Evolutionary conservation across 2,888 invertebrate genomes (phyloP).

Genomic region (Acronicta psi): DNA sequence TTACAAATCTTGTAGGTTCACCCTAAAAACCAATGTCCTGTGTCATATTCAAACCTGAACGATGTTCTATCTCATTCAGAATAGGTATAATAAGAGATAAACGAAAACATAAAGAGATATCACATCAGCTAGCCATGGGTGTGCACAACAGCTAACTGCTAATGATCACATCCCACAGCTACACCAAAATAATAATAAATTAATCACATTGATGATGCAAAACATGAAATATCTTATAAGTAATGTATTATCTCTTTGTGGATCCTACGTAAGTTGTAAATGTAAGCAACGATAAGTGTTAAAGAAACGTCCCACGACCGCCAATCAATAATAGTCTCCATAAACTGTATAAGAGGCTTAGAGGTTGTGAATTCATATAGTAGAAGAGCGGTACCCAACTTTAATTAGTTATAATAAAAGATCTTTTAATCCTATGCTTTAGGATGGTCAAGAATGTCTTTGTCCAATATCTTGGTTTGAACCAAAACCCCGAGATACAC

Average conservation of each 20-base stretch:
- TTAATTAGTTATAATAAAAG: too few species aligned
- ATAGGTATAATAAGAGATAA: too few species aligned
- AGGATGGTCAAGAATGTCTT: too few species aligned
- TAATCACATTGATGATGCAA: conserved; percentile 17
- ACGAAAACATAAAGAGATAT: too few species aligned
- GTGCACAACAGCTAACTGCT: conserved; percentile 16
- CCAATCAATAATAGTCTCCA: conserved; percentile 11
- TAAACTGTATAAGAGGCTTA: neutral
- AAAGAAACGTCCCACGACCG: conserved; percentile 32
- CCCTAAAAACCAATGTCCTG: too few species aligned
- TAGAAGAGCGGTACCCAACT: neutral
- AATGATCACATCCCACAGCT: conserved; percentile 33
- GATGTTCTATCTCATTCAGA: too few species aligned
- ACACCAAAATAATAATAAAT: conserved; percentile 18
- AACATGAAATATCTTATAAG: too few species aligned
- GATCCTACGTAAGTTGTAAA: conserved; percentile 38
- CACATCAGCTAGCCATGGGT: too few species aligned
- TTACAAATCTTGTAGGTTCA: too few species aligned
- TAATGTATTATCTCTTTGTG: conserved; percentile 25
- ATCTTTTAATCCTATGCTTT: neutral
- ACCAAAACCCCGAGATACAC: too few species aligned
- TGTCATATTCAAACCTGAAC: too few species aligned
- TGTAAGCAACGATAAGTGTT: conserved; percentile 13
- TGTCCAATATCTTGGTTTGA: too few species aligned
- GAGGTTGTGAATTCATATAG: neutral